Evolutionary conservation across 2,113 vertebrate genomes (phyloP).

Genomic region (Chlorodrepanis virens): DNA sequence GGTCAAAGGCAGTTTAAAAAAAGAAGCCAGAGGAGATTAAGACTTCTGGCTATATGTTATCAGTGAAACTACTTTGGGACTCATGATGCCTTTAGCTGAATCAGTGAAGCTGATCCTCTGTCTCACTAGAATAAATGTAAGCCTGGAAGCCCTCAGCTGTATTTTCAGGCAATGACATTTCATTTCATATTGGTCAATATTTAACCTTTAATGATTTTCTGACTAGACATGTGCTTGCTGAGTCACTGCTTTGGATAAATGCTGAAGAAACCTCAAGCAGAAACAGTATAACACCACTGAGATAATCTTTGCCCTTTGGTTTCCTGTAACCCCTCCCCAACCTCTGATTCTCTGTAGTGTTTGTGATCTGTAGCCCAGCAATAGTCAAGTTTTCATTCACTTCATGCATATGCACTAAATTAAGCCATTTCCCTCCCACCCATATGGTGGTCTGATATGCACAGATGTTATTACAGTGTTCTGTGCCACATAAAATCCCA

Average conservation of each 20-base stretch:
- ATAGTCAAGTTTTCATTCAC: conserved; percentile 38
- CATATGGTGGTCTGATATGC: conserved; percentile 61
- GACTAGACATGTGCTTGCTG: background rate
- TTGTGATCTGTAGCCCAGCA: background rate
- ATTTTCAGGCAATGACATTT: background rate
- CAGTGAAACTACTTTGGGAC: background rate
- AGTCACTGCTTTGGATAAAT: background rate
- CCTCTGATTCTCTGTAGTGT: background rate
- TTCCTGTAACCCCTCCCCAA: background rate
- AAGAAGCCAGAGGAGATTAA: background rate
- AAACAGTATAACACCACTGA: background rate
- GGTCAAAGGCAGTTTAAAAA: background rate
- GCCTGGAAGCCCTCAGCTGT: background rate
- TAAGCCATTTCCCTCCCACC: conserved; percentile 54
- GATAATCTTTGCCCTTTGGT: background rate
- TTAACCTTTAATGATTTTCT: conserved; percentile 12
- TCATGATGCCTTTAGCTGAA: background rate
- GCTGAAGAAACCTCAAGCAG: background rate
- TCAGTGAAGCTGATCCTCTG: background rate
- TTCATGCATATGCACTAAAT: conserved; percentile 63
- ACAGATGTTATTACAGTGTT: conserved; percentile 63
- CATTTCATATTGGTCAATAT: background rate
- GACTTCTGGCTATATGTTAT: background rate
- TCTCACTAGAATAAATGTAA: background rate
- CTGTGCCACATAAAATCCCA: conserved; percentile 56